Evolutionary conservation across 2,113 vertebrate species (phyloP).

Genomic region (Pelusios castaneus): DNA sequence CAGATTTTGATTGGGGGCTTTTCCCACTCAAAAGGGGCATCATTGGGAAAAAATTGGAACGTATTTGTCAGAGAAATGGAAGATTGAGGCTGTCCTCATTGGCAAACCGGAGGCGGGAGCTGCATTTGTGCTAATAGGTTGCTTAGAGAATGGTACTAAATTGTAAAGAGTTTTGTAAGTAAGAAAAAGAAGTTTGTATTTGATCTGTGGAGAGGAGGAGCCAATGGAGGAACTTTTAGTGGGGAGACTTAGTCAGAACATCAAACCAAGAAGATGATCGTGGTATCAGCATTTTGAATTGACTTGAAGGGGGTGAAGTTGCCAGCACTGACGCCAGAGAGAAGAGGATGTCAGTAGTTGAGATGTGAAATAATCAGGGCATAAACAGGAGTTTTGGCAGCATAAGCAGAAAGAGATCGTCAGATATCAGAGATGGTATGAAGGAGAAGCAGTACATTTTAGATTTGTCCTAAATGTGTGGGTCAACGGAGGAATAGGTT

Average conservation of each 20-base stretch:
- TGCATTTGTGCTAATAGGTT: neutral
- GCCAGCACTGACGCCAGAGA: neutral
- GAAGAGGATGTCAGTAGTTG: neutral
- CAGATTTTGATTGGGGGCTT: neutral
- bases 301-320: neutral
- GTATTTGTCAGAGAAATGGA: neutral
- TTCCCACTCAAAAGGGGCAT: neutral
- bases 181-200: neutral
- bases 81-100: neutral
- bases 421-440: neutral
- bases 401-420: neutral
- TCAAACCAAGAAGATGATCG: neutral
- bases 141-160: neutral
- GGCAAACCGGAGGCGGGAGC: neutral
- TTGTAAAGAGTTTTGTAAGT: neutral
- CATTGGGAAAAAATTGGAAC: neutral
- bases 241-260: neutral
- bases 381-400: neutral
- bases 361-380: neutral
- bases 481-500: neutral
- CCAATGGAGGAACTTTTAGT: neutral
- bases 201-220: neutral
- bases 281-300: neutral
- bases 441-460: neutral
- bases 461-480: neutral